Percentiles rank a stretch among this genome's conserved stretches.
phyloP scores from a whole-genome alignment of 2,113 vertebrate genomes.

The Corythoichthys intestinalis region DNA sequence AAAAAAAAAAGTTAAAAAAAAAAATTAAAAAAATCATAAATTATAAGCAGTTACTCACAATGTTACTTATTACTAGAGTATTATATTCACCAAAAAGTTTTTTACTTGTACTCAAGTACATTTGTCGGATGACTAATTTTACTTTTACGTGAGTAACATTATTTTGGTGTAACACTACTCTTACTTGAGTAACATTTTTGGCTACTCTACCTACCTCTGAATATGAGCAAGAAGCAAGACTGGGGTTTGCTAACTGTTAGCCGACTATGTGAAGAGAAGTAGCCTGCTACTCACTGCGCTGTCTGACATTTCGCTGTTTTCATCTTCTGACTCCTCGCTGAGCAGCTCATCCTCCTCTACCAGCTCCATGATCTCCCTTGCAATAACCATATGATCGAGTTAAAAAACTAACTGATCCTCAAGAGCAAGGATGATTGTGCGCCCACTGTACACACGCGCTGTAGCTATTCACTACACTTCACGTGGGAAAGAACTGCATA shows the following conservation, averaged over 20 bases:
- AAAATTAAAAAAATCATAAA: background rate
- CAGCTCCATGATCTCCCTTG: conserved; percentile 49
- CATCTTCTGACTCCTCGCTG: conserved; percentile 76
- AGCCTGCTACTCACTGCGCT: conserved; percentile 64
- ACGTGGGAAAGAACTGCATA: conserved; percentile 34
- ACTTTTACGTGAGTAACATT: no score
- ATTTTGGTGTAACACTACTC: no score
- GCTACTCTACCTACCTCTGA: no score
- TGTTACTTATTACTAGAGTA: no score
- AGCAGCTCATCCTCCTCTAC: conserved; percentile 57
- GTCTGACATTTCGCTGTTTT: conserved; percentile 74
- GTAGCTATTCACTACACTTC: background rate
- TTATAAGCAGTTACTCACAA: background rate
- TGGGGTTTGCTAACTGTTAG: conserved; percentile 14
- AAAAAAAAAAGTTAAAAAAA: background rate
- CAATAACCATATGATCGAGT: conserved; percentile 24
- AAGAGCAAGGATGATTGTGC: accelerated
- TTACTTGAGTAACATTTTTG: no score
- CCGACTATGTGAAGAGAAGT: conserved; percentile 5
- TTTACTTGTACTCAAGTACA: no score
- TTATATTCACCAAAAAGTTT: no score
- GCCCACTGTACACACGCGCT: conserved; percentile 16
- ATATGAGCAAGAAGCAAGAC: no score
- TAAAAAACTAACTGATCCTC: accelerated
- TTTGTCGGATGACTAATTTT: no score